Percentiles rank a stretch among this genome's conserved stretches.
Evolutionary conservation across 2,113 vertebrate genomes (phyloP).

Genomic region (Chloebia gouldiae): DNA sequence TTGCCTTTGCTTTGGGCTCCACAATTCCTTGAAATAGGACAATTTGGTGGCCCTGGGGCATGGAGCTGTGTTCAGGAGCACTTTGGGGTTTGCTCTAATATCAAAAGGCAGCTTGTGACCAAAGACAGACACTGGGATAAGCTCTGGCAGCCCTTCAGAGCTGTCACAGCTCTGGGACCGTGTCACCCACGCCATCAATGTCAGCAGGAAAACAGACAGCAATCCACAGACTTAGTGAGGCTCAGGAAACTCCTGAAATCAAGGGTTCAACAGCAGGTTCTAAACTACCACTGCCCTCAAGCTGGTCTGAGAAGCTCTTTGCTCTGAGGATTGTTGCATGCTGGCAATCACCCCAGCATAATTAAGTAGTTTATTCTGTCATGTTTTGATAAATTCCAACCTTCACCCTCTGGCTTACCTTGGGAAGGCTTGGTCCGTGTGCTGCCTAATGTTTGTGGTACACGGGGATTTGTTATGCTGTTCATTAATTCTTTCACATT

Average conservation of each 20-base stretch:
- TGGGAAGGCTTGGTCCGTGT: neutral
- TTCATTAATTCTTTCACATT: constrained; percentile 44
- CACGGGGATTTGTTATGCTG: constrained; percentile 37
- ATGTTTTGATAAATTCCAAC: constrained; percentile 59
- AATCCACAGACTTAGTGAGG: neutral
- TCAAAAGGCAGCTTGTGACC: neutral
- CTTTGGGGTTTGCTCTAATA: neutral
- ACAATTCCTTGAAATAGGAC: neutral
- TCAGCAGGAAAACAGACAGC: neutral
- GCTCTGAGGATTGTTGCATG: neutral
- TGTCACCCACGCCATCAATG: neutral
- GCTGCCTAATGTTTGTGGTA: neutral
- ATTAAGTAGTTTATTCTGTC: constrained; percentile 52
- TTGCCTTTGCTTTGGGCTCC: neutral
- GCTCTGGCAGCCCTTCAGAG: neutral
- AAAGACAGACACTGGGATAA: neutral
- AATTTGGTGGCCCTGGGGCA: neutral
- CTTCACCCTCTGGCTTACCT: neutral
- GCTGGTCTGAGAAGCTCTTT: neutral
- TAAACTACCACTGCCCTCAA: neutral
- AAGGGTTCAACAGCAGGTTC: neutral
- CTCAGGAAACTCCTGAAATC: neutral
- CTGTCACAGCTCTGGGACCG: neutral
- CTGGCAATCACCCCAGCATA: constrained; percentile 39
- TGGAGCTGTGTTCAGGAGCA: neutral